Evolutionary conservation across 1,140 invertebrate genomes (phyloP).

Genomic region (Formica selysi): DNA sequence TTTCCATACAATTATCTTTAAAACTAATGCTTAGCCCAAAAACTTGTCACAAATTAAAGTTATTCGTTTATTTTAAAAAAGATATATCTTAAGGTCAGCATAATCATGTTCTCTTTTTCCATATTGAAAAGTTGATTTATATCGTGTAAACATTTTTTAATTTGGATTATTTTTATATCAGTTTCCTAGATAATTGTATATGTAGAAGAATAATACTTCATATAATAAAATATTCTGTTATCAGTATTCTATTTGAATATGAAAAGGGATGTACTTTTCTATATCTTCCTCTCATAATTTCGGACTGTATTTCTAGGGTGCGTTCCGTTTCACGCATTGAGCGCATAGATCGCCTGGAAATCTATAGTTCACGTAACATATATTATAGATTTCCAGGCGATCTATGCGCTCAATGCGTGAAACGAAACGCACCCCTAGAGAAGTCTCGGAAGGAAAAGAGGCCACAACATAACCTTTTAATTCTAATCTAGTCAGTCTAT

Average conservation of each 20-base stretch:
- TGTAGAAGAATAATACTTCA: neutral
- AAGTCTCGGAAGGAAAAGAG: too few species aligned
- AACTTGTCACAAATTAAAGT: neutral
- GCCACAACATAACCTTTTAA: too few species aligned
- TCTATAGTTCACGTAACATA: too few species aligned
- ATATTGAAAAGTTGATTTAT: neutral
- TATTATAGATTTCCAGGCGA: too few species aligned
- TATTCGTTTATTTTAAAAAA: neutral
- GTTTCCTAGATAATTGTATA: neutral
- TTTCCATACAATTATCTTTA: neutral
- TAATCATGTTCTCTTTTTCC: neutral
- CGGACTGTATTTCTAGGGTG: too few species aligned
- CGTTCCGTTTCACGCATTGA: too few species aligned
- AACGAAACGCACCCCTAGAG: too few species aligned
- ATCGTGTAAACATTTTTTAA: neutral
- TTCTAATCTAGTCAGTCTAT: neutral
- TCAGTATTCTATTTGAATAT: conserved; percentile 7
- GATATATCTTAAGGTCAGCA: neutral
- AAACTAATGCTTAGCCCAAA: neutral
- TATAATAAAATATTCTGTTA: neutral
- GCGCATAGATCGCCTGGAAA: too few species aligned
- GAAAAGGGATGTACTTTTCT: neutral
- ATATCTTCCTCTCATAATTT: neutral
- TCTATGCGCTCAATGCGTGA: too few species aligned
- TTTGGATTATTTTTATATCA: neutral